These are phyloP conservation scores for Synergus itoensis DNA, from an alignment of 2,888 invertebrate genomes.

Conservation along the genomic window DNA sequence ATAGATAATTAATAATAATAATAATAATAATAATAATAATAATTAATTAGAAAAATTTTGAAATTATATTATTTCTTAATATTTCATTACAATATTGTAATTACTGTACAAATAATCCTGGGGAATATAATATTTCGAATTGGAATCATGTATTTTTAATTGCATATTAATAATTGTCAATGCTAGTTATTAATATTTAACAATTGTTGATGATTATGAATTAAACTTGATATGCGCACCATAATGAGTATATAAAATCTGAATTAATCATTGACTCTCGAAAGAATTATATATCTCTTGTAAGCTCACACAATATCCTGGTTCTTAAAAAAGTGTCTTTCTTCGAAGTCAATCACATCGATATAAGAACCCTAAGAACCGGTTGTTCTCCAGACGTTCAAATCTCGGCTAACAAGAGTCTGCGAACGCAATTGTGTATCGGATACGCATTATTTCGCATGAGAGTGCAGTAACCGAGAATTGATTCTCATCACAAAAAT, in stretches of 20 bases:
- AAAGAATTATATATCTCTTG: background rate
- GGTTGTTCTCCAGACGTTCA: conserved; percentile 26
- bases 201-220: background rate
- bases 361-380: conserved; percentile 36
- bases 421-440: conserved; percentile 41
- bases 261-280: background rate
- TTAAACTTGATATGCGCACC: background rate
- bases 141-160: no score
- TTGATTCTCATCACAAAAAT: background rate
- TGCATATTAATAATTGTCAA: no score
- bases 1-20: no score
- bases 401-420: conserved; percentile 40
- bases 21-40: no score
- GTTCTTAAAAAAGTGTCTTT: conserved; percentile 42
- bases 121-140: no score
- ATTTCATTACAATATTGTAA: no score
- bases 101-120: no score
- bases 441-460: conserved; percentile 40
- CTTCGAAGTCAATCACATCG: conserved; percentile 39
- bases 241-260: background rate
- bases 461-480: conserved; percentile 3
- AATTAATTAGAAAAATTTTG: no score
- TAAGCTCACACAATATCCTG: conserved; percentile 19
- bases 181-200: background rate
- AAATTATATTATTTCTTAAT: no score